Evolutionary conservation across 2,888 invertebrate species (phyloP), one percentile per base, ranked within the genome.

Genomic region (Agapostemon virescens): DNA sequence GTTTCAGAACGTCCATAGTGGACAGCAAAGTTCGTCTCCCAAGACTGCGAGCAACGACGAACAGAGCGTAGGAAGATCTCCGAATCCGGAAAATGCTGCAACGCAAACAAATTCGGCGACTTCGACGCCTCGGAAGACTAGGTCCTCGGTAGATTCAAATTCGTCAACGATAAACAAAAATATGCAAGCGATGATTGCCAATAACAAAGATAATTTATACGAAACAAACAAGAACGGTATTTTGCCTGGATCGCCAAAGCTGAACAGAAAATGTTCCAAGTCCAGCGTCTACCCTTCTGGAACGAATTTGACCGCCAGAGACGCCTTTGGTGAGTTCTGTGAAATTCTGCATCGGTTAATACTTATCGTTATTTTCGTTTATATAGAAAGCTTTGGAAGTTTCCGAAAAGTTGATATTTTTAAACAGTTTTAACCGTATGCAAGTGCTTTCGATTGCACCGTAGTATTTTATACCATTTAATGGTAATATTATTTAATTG

Each of bases 281-380:
- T 83, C 89, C 40, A 90, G 90, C 69, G 85, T 92, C 26, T 90
- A 90, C 71, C 92, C 92, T 0, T 84, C 88, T 2, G 89, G 86
- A n/a, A 68, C 88, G 4, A 90, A 87, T 26, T 68, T 90, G 17
- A 84, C 88, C 20, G 89, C 89, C 0, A 89, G 90, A 30, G 92
- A 92, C 61, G 92, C 92, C 4, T 92, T 92, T n/a, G 92, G 92
- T 92, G 76, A 88, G 80, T 52, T 74, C 20, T 3, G 49, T 49
- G n/a, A n/a, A n/a, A n/a, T n/a, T n/a, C n/a, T n/a, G n/a, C n/a
- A n/a, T n/a, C n/a, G n/a, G n/a, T n/a, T n/a, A n/a, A n/a, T n/a
- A n/a, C n/a, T n/a, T n/a, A n/a, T n/a, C n/a, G n/a, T n/a, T n/a
- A n/a, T n/a, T n/a, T n/a, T n/a, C n/a, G n/a, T n/a, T n/a, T n/a